phyloP scores from a whole-genome alignment of 2,113 vertebrate species.

The Isurus oxyrinchus region DNA sequence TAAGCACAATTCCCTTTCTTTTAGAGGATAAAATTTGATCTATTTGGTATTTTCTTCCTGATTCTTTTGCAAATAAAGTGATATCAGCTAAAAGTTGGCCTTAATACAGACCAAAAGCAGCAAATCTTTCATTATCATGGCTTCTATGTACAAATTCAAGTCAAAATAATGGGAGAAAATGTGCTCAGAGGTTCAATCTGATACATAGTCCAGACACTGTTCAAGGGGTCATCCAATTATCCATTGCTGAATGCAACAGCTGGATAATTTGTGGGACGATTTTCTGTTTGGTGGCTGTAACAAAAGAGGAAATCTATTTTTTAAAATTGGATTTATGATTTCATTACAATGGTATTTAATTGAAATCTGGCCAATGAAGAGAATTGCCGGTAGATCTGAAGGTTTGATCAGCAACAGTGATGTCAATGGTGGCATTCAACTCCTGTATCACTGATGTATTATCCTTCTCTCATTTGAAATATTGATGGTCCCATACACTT shows the following conservation, averaged over 20 bases:
- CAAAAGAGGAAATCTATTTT: not conserved
- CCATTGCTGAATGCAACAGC: not conserved
- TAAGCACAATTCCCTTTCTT: not conserved
- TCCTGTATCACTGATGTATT: not conserved
- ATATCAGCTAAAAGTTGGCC: not conserved
- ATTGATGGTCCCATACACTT: not conserved
- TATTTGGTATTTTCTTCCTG: not conserved
- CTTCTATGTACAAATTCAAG: not conserved
- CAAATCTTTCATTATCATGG: not conserved
- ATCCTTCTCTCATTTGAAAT: not conserved
- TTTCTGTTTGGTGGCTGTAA: not conserved
- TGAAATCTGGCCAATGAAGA: not conserved
- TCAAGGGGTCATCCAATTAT: not conserved
- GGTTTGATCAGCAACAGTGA: not conserved
- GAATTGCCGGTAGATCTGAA: not conserved
- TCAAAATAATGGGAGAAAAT: not conserved
- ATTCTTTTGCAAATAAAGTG: not conserved
- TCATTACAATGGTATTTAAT: not conserved
- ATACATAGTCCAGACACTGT: not conserved
- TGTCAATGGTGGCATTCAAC: not conserved
- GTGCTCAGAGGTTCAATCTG: not conserved
- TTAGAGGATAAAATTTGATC: not conserved
- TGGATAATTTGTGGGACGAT: not conserved
- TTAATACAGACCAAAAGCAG: not conserved
- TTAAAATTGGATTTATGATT: not conserved